Evolutionary conservation across 2,797 vertebrate genomes (phyloP).

Genomic region (Helarctos malayanus): DNA sequence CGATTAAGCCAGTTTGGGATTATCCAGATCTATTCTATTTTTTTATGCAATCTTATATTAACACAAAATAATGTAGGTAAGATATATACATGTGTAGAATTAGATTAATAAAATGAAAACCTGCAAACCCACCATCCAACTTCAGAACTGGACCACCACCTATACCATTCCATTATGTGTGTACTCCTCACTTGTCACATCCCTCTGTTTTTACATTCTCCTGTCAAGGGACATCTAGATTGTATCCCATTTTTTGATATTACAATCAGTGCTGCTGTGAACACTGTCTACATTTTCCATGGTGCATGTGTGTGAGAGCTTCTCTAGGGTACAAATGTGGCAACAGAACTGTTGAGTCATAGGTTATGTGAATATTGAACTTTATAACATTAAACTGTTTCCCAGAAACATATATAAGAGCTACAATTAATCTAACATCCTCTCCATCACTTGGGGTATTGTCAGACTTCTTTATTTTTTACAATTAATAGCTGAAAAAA

Average conservation of each 20-base stretch:
- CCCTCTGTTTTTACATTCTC: background rate
- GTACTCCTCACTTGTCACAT: background rate
- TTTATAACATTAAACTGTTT: constrained; percentile 26
- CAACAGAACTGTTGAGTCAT: background rate
- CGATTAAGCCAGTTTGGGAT: constrained; percentile 28
- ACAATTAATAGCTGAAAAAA: constrained; percentile 33
- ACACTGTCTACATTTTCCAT: constrained; percentile 10
- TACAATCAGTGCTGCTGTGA: background rate
- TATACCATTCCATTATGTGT: background rate
- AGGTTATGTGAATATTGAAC: background rate
- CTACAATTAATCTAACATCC: background rate
- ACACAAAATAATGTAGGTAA: background rate
- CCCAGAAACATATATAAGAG: background rate
- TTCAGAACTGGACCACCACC: background rate
- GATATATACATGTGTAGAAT: background rate
- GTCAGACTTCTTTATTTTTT: background rate
- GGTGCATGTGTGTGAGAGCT: background rate
- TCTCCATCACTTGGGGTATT: background rate
- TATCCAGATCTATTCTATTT: constrained; percentile 12
- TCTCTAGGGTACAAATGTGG: background rate
- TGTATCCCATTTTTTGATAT: background rate
- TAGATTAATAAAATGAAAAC: background rate
- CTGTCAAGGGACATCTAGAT: background rate
- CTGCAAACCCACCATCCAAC: background rate
- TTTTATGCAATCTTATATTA: background rate